Evolutionary conservation across 2,888 invertebrate species (phyloP).

Genomic region (Rhagophthalmus giganteus): DNA sequence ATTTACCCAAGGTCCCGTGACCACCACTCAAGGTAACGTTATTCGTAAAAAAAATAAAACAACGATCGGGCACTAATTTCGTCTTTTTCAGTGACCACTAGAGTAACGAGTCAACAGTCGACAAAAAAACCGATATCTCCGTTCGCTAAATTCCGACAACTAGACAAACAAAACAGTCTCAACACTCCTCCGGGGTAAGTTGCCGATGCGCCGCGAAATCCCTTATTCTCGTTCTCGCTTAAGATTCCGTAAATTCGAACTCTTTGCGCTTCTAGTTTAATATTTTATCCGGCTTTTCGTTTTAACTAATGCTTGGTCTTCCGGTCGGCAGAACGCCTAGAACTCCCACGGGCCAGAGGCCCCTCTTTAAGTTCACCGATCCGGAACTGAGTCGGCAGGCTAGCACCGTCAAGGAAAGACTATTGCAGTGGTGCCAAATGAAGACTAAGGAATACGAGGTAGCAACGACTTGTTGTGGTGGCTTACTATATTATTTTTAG

Average conservation of each 20-base stretch:
- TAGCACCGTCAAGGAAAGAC: conserved; percentile 93
- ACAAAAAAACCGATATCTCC: conserved; percentile 77
- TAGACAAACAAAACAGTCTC: conserved; percentile 81
- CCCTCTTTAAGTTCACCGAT: conserved; percentile 90
- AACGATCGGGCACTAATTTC: too few relatives aligned
- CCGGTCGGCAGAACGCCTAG: conserved; percentile 67
- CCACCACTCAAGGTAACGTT: conserved; percentile 43
- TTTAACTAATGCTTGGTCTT: conserved; percentile 24
- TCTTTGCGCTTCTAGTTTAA: too few relatives aligned
- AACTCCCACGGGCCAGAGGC: conserved; percentile 68
- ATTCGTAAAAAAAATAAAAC: too few relatives aligned
- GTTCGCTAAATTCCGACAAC: conserved; percentile 89
- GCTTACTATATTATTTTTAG: conserved; percentile 9
- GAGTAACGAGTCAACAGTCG: conserved; percentile 43
- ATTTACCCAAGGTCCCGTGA: conserved; percentile 45
- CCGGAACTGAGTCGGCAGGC: conserved; percentile 88
- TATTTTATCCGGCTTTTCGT: background rate
- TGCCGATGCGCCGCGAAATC: too few relatives aligned
- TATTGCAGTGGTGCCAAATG: conserved; percentile 96
- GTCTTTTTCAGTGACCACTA: conserved; percentile 44
- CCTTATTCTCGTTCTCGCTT: too few relatives aligned
- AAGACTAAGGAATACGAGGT: conserved; percentile 98
- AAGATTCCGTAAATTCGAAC: too few relatives aligned
- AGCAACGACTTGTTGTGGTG: conserved; percentile 45
- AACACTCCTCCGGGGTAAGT: conserved; percentile 78